Evolutionary conservation across 2,113 vertebrate genomes (phyloP).

Genomic region (Columba livia): DNA sequence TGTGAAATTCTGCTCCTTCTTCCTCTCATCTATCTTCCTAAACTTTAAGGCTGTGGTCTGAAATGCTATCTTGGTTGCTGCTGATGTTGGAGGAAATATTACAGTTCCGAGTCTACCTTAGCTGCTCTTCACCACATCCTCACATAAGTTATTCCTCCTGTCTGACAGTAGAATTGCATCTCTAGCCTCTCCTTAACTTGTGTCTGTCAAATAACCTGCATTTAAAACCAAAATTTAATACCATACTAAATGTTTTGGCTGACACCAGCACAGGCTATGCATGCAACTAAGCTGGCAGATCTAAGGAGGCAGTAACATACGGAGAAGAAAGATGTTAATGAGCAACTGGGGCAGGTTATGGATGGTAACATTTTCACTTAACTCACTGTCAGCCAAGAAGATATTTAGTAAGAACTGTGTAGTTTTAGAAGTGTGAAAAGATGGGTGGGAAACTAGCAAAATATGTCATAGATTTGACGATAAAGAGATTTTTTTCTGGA

Average conservation of each 20-base stretch:
- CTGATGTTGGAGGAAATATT: background rate
- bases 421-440: conserved; percentile 1
- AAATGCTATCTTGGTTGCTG: background rate
- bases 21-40: background rate
- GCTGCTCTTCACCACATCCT: background rate
- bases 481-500: background rate
- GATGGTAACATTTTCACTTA: background rate
- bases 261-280: background rate
- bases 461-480: background rate
- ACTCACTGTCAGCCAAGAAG: background rate
- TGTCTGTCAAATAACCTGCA: background rate
- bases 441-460: conserved; percentile 3
- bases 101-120: background rate
- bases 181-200: background rate
- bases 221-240: background rate
- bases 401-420: background rate
- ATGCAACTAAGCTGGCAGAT: background rate
- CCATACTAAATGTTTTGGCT: background rate
- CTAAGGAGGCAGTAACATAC: background rate
- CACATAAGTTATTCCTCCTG: background rate
- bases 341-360: background rate
- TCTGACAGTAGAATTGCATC: background rate
- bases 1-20: background rate
- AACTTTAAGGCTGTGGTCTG: background rate
- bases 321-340: background rate